Evolutionary conservation across 1,140 invertebrate species (phyloP).

Genomic region (Fopius arisanus): DNA sequence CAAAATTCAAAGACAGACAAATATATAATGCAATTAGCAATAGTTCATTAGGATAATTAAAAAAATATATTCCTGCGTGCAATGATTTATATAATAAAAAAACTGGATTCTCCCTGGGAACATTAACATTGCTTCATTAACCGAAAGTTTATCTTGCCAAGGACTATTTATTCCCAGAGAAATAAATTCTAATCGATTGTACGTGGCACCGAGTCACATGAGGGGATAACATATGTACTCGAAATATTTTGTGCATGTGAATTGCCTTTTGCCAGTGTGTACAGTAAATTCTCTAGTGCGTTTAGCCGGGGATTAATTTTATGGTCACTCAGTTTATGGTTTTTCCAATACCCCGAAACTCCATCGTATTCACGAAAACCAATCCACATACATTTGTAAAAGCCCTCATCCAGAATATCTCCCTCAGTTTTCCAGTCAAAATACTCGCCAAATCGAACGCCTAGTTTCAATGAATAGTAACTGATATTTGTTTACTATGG

Average conservation of each 20-base stretch:
- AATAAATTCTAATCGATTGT: neutral
- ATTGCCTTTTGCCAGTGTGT: neutral
- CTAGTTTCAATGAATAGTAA: neutral
- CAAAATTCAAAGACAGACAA: too few relatives aligned
- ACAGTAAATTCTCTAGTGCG: constrained; percentile 1
- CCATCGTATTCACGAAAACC: constrained; percentile 8
- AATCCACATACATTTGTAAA: neutral
- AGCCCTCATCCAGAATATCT: neutral
- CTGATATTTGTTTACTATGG: constrained; percentile 3
- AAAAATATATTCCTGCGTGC: too few relatives aligned
- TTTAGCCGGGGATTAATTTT: constrained; percentile 30
- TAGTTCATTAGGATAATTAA: too few relatives aligned
- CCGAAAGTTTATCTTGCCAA: neutral
- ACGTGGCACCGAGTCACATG: neutral
- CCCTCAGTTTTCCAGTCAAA: neutral
- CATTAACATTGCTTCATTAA: neutral
- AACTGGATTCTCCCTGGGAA: neutral
- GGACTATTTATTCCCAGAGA: neutral
- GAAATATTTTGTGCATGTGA: neutral
- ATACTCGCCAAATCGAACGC: neutral
- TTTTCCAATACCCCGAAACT: constrained; percentile 33
- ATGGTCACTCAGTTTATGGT: constrained; percentile 32
- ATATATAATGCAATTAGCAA: too few relatives aligned
- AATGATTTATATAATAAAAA: neutral
- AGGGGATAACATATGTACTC: neutral